phyloP scores from a whole-genome alignment of 2,888 invertebrate genomes.

The Apodemia duryi region DNA sequence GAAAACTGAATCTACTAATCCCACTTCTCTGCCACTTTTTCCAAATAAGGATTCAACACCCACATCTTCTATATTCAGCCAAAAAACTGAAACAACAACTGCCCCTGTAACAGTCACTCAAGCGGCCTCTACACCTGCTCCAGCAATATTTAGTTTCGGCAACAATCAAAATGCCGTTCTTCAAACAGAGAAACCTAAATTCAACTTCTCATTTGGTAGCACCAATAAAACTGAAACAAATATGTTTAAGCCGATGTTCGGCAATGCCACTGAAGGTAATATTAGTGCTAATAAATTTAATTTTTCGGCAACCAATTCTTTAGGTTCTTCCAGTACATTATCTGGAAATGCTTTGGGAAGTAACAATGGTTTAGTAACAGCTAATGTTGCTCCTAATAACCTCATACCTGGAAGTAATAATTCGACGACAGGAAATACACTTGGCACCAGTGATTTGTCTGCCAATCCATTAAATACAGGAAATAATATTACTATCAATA shows the following conservation, averaged over 20 bases:
- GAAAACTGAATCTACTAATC: slow-evolving; percentile 32
- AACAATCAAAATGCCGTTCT: slow-evolving; percentile 33
- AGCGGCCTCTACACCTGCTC: slow-evolving; percentile 21
- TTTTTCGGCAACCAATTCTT: slow-evolving; percentile 23
- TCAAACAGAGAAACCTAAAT: slow-evolving; percentile 46
- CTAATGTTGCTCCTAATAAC: slow-evolving; percentile 23
- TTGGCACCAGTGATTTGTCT: slow-evolving; percentile 36
- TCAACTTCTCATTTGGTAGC: slow-evolving; percentile 51
- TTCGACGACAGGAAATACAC: slow-evolving; percentile 28
- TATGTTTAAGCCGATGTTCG: slow-evolving; percentile 39
- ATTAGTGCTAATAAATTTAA: slow-evolving; percentile 30
- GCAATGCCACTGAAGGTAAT: slow-evolving; percentile 29
- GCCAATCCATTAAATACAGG: slow-evolving; percentile 33
- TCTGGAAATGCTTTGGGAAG: slow-evolving; percentile 22
- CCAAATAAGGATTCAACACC: slow-evolving; percentile 33
- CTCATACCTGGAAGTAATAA: slow-evolving; percentile 23
- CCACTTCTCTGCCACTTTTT: slow-evolving; percentile 36
- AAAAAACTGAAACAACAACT: slow-evolving; percentile 4
- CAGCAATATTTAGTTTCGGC: slow-evolving; percentile 53
- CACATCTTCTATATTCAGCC: slow-evolving; percentile 23
- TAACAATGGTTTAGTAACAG: slow-evolving; percentile 24
- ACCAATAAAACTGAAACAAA: slow-evolving; percentile 37
- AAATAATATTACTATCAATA: slow-evolving; percentile 33
- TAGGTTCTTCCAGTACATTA: slow-evolving; percentile 21
- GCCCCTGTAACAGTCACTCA: slow-evolving; percentile 11